Base-by-base conservation (phyloP, 2,797 vertebrate species). In the Chelon labrosus region DNA sequence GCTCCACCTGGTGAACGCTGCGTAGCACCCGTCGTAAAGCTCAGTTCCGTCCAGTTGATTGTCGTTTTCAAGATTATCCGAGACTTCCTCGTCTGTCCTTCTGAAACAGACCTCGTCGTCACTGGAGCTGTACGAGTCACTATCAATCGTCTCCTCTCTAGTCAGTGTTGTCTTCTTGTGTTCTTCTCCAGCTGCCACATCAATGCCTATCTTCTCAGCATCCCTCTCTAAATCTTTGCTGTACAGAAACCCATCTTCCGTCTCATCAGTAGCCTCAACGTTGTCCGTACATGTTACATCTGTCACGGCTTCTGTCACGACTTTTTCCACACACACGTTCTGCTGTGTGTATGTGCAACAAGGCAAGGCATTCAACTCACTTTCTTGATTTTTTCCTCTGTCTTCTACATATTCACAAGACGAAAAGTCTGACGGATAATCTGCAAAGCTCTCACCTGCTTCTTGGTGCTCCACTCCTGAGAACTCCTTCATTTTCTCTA, bases 391-490 rank as follows among this genome's bases (percentile, higher is more conserved):
- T 53, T 41, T 64, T 19, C 60, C 65, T 65, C 58, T 49, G 10
- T 73, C 65, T 13, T 82, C 86, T 31, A 77, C 60, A 22, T 86
- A 89, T 76, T 94, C 93, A 80, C 86, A 88, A 4, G 91, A 87
- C 11, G 91, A 93, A 60, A 92, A 86, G 80, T 94, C 94, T 11
- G 89, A 94, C 5, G 93, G 92, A 62, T 93, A 94, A 55, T 95
- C 94, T 72, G 94, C 93, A 75, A 93, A 88, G 37, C 89, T 90
- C 87, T 94, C 94, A 27, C 93, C 92, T 3, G 89, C 91, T 37
- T 91, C 89, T 56, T 94, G 91, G 73, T 92, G 91, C 65, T 95
- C 93, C 13, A 93, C 92, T 49, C 91, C 94, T 4, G 90, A 93
- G 83, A 95, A 95, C 58, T 93, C 90, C 56, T 89, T 89, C 1